A percentile compares a stretch with the other conserved stretches of the same genome.
phyloP scores from a whole-genome alignment of 2,888 invertebrate genomes.

The Nemapogon koenigi region DNA sequence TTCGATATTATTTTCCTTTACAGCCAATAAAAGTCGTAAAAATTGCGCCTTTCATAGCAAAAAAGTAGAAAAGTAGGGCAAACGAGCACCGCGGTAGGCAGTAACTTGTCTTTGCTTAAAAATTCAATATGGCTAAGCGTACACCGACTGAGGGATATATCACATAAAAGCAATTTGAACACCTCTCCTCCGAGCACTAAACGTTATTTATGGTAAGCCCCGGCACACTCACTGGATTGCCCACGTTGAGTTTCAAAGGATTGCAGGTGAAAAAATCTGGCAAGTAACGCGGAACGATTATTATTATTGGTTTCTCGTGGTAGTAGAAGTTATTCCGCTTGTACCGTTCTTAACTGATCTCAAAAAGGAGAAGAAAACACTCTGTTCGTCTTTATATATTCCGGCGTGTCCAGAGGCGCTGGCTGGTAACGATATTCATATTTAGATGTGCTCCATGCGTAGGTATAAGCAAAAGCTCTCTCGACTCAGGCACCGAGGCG shows the following conservation, averaged over 20 bases:
- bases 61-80: slow-evolving; percentile 2
- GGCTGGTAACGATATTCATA: too few species aligned
- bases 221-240: slow-evolving; percentile 45
- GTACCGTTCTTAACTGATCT: too few species aligned
- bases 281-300: slow-evolving; percentile 1
- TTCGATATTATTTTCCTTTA: too few species aligned
- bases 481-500: too few species aligned
- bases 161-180: slow-evolving; percentile 59
- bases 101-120: slow-evolving; percentile 38
- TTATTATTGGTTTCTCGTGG: too few species aligned
- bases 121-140: slow-evolving; percentile 54
- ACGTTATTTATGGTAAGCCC: slow-evolving; percentile 59
- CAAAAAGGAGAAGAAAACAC: too few species aligned
- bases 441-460: too few species aligned
- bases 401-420: too few species aligned
- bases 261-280: slow-evolving; percentile 18
- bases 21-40: too few species aligned
- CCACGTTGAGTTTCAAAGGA: slow-evolving; percentile 45
- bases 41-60: slow-evolving; percentile 7
- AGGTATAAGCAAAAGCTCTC: too few species aligned
- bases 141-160: slow-evolving; percentile 48
- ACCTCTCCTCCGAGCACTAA: slow-evolving; percentile 53
- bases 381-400: too few species aligned
- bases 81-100: not conserved
- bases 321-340: too few species aligned